Conservation (phyloP, 2,113 vertebrate species). For the Toxotes chatareus region DNA sequence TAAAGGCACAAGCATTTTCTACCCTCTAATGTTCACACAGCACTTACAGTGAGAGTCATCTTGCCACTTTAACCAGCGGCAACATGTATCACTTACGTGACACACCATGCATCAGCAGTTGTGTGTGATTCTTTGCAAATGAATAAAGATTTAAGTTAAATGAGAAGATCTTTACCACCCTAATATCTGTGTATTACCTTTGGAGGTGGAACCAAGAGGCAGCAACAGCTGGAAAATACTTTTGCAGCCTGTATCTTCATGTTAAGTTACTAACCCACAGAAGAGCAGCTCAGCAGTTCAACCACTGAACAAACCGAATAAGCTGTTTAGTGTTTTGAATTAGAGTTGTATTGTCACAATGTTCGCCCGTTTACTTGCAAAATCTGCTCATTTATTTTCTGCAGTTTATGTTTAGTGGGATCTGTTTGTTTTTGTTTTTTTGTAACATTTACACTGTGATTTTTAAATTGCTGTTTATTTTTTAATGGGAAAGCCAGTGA, state of each 20-base stretch:
- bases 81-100: background rate
- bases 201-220: background rate
- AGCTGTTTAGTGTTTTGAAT: background rate
- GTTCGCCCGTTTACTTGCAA: background rate
- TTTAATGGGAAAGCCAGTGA: constrained; percentile 17
- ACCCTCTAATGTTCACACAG: background rate
- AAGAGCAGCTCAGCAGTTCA: background rate
- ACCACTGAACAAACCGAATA: background rate
- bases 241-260: background rate
- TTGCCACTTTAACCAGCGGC: background rate
- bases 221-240: background rate
- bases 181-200: background rate
- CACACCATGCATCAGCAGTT: background rate
- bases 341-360: background rate
- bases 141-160: background rate
- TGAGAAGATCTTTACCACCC: background rate
- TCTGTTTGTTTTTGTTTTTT: background rate
- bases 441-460: constrained; percentile 10
- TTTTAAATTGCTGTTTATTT: constrained; percentile 27
- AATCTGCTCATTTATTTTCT: background rate
- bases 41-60: background rate
- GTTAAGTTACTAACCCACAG: background rate
- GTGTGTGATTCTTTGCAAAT: background rate
- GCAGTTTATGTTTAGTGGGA: background rate
- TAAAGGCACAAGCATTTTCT: background rate